Percentiles rank a stretch among this genome's conserved stretches.
phyloP scores from a whole-genome alignment of 2,888 invertebrate species.

The Drosophila vallismaia region DNA sequence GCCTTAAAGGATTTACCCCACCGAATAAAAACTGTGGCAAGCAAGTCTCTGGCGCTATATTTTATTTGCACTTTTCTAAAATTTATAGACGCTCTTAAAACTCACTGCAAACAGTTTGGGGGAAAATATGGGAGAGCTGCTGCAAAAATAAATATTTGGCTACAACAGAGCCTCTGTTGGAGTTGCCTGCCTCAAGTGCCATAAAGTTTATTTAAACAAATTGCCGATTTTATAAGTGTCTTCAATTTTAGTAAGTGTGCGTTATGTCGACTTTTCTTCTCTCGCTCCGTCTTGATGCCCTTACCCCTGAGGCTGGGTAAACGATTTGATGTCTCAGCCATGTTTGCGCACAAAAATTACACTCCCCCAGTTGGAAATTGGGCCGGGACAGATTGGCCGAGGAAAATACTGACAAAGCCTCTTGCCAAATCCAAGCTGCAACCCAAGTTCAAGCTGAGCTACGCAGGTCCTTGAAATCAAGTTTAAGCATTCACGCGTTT shows the following conservation, averaged over 20 bases:
- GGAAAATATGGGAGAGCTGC: constrained; percentile 13
- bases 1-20: constrained; percentile 72
- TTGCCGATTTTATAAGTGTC: constrained; percentile 78
- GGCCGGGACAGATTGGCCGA: constrained; percentile 2
- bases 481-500: constrained; percentile 67
- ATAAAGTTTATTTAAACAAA: constrained; percentile 79
- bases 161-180: constrained; percentile 52
- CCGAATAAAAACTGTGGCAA: constrained; percentile 38
- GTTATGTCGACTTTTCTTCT: constrained; percentile 36
- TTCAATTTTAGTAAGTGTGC: constrained; percentile 76
- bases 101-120: constrained; percentile 60
- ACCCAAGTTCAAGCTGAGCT: constrained; percentile 37
- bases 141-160: constrained; percentile 69
- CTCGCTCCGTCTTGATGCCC: constrained; percentile 4
- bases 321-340: constrained; percentile 41
- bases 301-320: constrained; percentile 23
- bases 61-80: constrained; percentile 76
- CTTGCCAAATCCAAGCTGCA: constrained; percentile 52
- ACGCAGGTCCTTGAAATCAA: constrained; percentile 58
- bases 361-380: constrained; percentile 17
- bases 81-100: constrained; percentile 75
- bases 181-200: constrained; percentile 60
- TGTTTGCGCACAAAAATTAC: constrained; percentile 49
- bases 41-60: constrained; percentile 64
- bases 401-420: constrained; percentile 41